These are phyloP conservation scores for Acanthopleura granulata DNA, from an alignment of 2,888 invertebrate genomes.

Conservation along the genomic window DNA sequence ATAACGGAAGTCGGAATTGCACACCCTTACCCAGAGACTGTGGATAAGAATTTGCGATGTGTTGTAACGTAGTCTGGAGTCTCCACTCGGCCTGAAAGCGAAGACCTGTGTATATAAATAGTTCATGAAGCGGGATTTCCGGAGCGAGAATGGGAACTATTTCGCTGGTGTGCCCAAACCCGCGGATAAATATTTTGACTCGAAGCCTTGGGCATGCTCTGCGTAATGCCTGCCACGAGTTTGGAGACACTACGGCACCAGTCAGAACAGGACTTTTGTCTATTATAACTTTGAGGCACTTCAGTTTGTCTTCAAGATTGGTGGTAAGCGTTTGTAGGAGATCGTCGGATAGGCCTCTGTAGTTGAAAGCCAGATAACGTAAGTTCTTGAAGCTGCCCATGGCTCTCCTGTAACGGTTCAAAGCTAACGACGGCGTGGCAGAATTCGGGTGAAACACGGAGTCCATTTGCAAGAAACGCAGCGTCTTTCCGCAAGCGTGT, in stretches of 20 bases:
- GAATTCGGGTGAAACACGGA: neutral
- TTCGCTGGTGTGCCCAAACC: slow-evolving; percentile 7
- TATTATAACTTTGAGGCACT: neutral
- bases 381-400: slow-evolving; percentile 8
- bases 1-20: too few relatives aligned
- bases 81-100: slow-evolving; percentile 2
- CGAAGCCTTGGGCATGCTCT: slow-evolving; percentile 5
- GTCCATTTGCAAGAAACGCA: neutral
- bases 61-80: neutral
- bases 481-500: neutral
- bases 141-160: neutral
- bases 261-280: neutral
- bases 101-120: slow-evolving; percentile 6
- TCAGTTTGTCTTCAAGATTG: neutral
- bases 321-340: neutral
- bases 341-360: neutral
- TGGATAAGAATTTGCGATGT: neutral
- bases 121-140: slow-evolving; percentile 14
- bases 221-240: neutral
- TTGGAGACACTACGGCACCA: neutral
- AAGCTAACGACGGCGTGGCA: neutral
- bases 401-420: neutral
- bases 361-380: slow-evolving; percentile 1
- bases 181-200: neutral
- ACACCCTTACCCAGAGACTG: neutral